Conservation (phyloP, 2,888 invertebrate genomes). For the Mallateleia sp. region DNA sequence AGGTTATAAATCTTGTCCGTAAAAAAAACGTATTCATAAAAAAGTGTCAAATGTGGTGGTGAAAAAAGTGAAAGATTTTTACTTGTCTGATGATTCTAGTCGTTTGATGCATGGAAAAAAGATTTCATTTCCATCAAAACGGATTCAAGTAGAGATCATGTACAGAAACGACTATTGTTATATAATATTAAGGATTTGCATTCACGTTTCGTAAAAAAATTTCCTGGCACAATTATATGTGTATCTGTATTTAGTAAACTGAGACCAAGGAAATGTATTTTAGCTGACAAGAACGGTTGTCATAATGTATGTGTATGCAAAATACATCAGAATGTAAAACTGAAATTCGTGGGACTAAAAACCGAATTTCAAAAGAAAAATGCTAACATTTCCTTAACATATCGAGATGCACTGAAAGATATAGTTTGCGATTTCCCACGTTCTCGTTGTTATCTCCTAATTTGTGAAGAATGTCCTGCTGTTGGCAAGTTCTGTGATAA, state of each 20-base stretch:
- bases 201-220: slow-evolving; percentile 12
- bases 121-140: slow-evolving; percentile 1
- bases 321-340: too few species aligned
- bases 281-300: too few species aligned
- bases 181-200: background rate
- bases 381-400: too few species aligned
- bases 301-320: too few species aligned
- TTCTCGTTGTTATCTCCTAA: too few species aligned
- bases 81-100: slow-evolving; percentile 14
- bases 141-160: background rate
- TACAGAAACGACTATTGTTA: background rate
- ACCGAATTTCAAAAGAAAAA: too few species aligned
- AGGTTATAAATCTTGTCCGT: background rate
- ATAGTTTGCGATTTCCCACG: too few species aligned
- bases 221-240: slow-evolving; percentile 28
- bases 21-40: background rate
- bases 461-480: too few species aligned
- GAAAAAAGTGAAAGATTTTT: background rate
- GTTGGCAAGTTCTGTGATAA: too few species aligned
- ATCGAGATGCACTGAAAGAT: too few species aligned
- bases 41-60: background rate
- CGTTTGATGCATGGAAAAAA: slow-evolving; percentile 14
- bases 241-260: slow-evolving; percentile 28
- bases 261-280: too few species aligned
- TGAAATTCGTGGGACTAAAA: too few species aligned